Evolutionary conservation across 2,888 invertebrate genomes (phyloP), one percentile per base, ranked within the genome.

Genomic region (Drosophila neonasuta): DNA sequence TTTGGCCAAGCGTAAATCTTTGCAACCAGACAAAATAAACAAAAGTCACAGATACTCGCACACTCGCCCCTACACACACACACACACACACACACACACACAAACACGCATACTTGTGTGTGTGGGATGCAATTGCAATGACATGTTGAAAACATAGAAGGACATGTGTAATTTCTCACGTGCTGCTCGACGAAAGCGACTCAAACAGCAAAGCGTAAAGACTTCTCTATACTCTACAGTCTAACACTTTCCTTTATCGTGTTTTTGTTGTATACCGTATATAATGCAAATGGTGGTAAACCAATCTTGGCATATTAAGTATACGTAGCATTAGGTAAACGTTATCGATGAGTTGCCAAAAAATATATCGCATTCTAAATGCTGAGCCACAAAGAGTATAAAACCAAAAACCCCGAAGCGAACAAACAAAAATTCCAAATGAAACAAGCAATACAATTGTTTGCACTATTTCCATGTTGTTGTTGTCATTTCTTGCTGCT

Each of bases 141-240:
- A 69, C 60, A 80, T 60, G 68, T 58, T 71, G 73, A 61, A 68
- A 77, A 62, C 81, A 76, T 55, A 58, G 64, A 68, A 79, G 81
- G 77, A 81, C 81, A 86, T 84, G 86, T 84, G 81, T 81, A 86
- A 86, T 81, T 81, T 81, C 69, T 80, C 81, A 82, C 80, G 80
- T 78, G 71, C 72, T 77, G 56, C 70, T 80, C 64, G 51, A 68
- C 58, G 63, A 46, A 59, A n/a, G 34, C 42, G n/a, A 41, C 17
- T 6, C 8, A 20, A 30, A 2, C 3, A 1, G 5, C 3, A 6
- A 10, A 11, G 3, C 10, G 9, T 15, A 2, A 3, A 1, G 44
- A 56, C 54, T 36, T 4, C 1, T 0, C 1, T 1, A 61, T 70
- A 59, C 64, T 49, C 63, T 64, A 0, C 8, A 30, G 1, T 2